Percentiles rank a stretch among this genome's conserved stretches.
Evolutionary conservation across 2,888 invertebrate species (phyloP).

Genomic region (Neoaliturus tenellus): DNA sequence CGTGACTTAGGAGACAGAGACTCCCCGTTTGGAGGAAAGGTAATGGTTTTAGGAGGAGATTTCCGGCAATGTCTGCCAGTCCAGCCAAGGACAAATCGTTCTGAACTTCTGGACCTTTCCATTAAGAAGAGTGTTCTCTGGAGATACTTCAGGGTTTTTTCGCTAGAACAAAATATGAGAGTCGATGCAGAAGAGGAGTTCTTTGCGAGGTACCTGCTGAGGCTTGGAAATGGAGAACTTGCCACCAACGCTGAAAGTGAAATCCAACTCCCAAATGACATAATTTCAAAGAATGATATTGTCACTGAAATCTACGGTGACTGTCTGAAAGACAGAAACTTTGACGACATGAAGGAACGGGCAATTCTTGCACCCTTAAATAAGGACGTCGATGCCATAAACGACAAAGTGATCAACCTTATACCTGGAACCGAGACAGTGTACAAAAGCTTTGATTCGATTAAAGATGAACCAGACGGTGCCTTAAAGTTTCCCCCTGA

Average conservation of each 20-base stretch:
- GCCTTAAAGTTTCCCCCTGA: constrained; percentile 10
- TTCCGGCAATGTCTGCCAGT: too few relatives aligned
- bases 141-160: too few relatives aligned
- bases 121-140: too few relatives aligned
- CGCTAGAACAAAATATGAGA: too few relatives aligned
- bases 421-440: background rate
- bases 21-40: too few relatives aligned
- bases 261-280: constrained; percentile 5
- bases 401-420: background rate
- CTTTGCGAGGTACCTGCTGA: constrained; percentile 10
- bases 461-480: background rate
- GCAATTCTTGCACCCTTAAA: constrained; percentile 17
- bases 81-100: too few relatives aligned
- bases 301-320: background rate
- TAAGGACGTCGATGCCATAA: background rate
- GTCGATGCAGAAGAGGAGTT: too few relatives aligned
- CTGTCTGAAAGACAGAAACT: background rate
- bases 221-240: constrained; percentile 23
- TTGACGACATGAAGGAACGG: background rate
- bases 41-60: too few relatives aligned
- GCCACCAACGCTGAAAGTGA: background rate
- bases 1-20: too few relatives aligned
- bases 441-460: constrained; percentile 3
- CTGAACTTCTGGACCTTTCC: too few relatives aligned
- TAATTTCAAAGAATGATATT: background rate